A percentile compares a stretch with the other conserved stretches of the same genome.
Evolutionary conservation across 2,797 vertebrate species (phyloP).

Genomic region (Lateolabrax maculatus): DNA sequence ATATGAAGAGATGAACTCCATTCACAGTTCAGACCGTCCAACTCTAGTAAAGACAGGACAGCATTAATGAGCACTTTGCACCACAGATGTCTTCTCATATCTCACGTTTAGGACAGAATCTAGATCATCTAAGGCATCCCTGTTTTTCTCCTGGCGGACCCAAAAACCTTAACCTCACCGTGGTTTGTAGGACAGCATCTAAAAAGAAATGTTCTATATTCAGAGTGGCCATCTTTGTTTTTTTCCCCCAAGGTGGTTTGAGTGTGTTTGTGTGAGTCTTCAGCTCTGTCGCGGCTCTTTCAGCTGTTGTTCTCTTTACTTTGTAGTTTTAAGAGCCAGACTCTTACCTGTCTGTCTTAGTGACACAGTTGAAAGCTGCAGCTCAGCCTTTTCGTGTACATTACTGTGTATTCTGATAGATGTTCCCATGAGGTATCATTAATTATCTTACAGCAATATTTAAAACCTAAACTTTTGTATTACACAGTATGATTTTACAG

Average conservation of each 20-base stretch:
- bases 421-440: neutral
- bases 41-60: neutral
- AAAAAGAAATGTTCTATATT: slow-evolving; percentile 43
- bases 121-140: neutral
- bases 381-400: neutral
- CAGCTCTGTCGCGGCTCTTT: slow-evolving; percentile 10
- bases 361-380: neutral
- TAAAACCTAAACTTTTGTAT: neutral
- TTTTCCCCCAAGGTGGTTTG: neutral
- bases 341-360: neutral
- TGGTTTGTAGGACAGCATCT: slow-evolving; percentile 51
- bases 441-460: neutral
- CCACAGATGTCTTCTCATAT: neutral
- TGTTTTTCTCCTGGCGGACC: slow-evolving; percentile 14
- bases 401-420: neutral
- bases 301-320: slow-evolving; percentile 16
- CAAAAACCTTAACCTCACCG: neutral
- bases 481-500: neutral
- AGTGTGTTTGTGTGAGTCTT: slow-evolving; percentile 21
- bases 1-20: neutral
- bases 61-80: neutral
- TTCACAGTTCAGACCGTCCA: neutral
- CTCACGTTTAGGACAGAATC: slow-evolving; percentile 7
- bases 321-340: slow-evolving; percentile 4
- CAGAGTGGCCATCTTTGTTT: slow-evolving; percentile 33